Evolutionary conservation across 1,140 invertebrate species (phyloP), one percentile per base, ranked within the genome.

Genomic region (Rhizoglyphus robini): DNA sequence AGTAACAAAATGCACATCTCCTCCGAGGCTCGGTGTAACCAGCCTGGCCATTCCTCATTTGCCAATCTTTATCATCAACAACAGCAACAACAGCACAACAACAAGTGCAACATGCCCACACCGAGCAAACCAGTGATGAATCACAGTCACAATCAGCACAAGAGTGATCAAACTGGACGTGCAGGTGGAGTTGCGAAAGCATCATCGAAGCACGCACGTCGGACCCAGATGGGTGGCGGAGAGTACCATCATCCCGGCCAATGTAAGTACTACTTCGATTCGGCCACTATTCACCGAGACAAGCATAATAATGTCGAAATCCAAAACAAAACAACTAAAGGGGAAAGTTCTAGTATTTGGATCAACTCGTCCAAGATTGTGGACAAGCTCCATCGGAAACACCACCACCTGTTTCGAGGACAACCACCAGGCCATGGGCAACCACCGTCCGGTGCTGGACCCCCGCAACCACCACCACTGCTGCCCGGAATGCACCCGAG

Each of bases 301-400:
- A 61, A 34, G 18, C 4, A 61, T 61, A 18, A 13, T 47, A 61
- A 25, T 20, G 30, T 8, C 13, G 58, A 13, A 23, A 41, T 15
- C 8, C 4, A 5, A 11, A 60, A 60, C 30, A 60, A 60, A 0
- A 32, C 38, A 59, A 67, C 23, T n/a, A 65, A 63, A 23, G 29
- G 23, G n/a, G 23, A 64, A 8, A 51, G 63, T 68, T 23, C 27
- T 30, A 61, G 18, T 15, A 67, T 25, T 31, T 68, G 67, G 67
- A n/a, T 68, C 18, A 61, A 68, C 34, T 68, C 67, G 30, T 68
- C 67, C 3, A 65, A 68, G n/a, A 59, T 68, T 5, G 67, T 66
- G 4, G 63, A 68, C 46, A 47, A 66, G 29, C 38, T 68, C 18
- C 67, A 68, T 58, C 48, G 54, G 29, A 64, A 65, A 41, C 67